Evolutionary conservation across 2,888 invertebrate species (phyloP).

Genomic region (Xestia c-nigrum): DNA sequence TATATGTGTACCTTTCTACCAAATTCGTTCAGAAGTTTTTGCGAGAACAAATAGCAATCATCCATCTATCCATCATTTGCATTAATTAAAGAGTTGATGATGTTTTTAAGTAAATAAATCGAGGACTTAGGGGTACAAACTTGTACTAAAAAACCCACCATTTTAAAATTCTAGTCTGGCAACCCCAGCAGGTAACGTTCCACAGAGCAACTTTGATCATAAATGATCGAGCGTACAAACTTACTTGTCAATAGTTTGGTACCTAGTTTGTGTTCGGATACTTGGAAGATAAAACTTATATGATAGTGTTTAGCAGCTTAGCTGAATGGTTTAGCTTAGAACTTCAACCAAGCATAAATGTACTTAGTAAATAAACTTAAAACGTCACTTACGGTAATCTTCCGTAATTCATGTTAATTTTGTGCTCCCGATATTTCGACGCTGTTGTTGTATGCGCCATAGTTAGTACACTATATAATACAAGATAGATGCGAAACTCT

Average conservation of each 20-base stretch:
- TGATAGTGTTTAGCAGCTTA: not conserved
- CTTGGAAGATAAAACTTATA: conserved; percentile 1
- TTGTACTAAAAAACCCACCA: not conserved
- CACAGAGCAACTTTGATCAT: conserved; percentile 42
- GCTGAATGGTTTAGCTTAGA: not conserved
- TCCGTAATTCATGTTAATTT: too few species aligned
- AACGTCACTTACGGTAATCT: too few species aligned
- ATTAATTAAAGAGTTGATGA: not conserved
- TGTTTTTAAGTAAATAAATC: not conserved
- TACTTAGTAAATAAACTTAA: too few species aligned
- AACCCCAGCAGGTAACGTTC: conserved; percentile 9
- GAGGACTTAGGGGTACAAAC: too few species aligned
- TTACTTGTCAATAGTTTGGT: conserved; percentile 42
- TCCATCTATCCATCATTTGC: not conserved
- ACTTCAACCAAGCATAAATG: not conserved
- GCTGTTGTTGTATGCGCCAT: too few species aligned
- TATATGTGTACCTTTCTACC: not conserved
- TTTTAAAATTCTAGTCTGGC: not conserved
- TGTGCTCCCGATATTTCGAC: too few species aligned
- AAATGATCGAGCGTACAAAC: conserved; percentile 55
- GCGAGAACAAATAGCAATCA: not conserved
- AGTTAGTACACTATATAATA: too few species aligned
- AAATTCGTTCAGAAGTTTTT: not conserved
- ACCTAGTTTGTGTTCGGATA: conserved; percentile 19
- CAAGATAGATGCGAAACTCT: too few species aligned